These are phyloP conservation scores for Cinclus cinclus DNA, from an alignment of 2,113 vertebrate species.

Conservation along the genomic window DNA sequence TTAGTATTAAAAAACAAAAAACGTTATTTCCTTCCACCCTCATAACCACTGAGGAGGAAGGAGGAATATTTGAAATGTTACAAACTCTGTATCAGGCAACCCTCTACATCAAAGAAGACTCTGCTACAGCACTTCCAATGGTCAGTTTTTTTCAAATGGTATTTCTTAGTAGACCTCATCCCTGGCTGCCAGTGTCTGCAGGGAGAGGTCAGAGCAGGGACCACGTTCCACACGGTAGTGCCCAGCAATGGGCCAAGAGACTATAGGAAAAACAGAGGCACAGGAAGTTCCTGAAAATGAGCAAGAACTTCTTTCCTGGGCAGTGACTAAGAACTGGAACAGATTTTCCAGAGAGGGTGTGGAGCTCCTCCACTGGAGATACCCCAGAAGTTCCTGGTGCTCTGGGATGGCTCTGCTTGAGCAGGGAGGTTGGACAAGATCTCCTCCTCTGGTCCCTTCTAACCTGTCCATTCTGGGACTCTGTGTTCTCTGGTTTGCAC, in stretches of 20 bases:
- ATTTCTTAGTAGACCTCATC: neutral
- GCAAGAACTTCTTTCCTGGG: neutral
- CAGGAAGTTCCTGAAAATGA: neutral
- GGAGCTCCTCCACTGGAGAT: neutral
- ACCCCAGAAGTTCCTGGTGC: neutral
- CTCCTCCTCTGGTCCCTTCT: neutral
- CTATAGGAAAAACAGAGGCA: rapidly evolving
- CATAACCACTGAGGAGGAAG: rapidly evolving
- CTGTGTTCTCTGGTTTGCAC: neutral
- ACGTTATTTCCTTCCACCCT: neutral
- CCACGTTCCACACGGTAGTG: rapidly evolving
- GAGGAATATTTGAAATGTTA: neutral
- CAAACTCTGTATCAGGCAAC: rapidly evolving
- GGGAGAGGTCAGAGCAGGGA: neutral
- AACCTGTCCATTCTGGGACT: neutral
- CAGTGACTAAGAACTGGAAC: neutral
- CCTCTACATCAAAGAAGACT: neutral
- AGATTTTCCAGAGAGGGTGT: neutral
- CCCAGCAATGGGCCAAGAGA: neutral
- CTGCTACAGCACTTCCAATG: neutral
- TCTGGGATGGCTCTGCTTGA: neutral
- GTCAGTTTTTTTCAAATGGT: neutral
- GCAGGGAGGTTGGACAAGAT: neutral
- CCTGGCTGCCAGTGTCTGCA: rapidly evolving
- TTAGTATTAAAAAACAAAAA: neutral